Evolutionary conservation across 2,888 invertebrate genomes (phyloP).

Genomic region (Synanthedon tipuliformis): DNA sequence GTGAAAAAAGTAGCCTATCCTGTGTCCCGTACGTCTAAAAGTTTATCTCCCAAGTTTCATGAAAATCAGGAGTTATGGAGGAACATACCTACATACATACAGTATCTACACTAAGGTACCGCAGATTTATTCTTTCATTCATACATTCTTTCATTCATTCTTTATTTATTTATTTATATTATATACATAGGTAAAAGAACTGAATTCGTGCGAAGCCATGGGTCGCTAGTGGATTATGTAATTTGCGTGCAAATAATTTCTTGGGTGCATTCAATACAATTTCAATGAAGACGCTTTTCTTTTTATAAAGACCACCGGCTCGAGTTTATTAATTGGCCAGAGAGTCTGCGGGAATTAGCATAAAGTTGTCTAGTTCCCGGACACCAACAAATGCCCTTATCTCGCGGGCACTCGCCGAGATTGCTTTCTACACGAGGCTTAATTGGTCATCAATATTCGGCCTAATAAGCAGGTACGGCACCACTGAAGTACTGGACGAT

Average conservation of each 20-base stretch:
- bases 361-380: constrained; percentile 36
- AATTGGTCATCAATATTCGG: constrained; percentile 65
- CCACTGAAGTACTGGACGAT: constrained; percentile 7
- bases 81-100: too few species aligned
- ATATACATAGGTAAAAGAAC: too few species aligned
- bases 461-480: constrained; percentile 15
- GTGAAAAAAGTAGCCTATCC: too few species aligned
- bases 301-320: constrained; percentile 7
- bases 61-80: too few species aligned
- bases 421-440: constrained; percentile 53
- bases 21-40: too few species aligned
- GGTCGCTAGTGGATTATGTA: too few species aligned
- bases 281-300: neutral
- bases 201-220: too few species aligned
- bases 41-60: too few species aligned
- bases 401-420: constrained; percentile 31
- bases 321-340: constrained; percentile 11
- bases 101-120: too few species aligned
- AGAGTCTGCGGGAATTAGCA: constrained; percentile 36
- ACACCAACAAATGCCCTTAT: constrained; percentile 58
- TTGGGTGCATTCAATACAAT: neutral
- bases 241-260: neutral
- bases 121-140: too few species aligned
- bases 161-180: too few species aligned
- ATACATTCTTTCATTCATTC: too few species aligned